A percentile compares a stretch with the other conserved stretches of the same genome.
These are phyloP conservation scores for Microtus pennsylvanicus DNA, from an alignment of 2,113 vertebrate genomes.

Conservation along the genomic window DNA sequence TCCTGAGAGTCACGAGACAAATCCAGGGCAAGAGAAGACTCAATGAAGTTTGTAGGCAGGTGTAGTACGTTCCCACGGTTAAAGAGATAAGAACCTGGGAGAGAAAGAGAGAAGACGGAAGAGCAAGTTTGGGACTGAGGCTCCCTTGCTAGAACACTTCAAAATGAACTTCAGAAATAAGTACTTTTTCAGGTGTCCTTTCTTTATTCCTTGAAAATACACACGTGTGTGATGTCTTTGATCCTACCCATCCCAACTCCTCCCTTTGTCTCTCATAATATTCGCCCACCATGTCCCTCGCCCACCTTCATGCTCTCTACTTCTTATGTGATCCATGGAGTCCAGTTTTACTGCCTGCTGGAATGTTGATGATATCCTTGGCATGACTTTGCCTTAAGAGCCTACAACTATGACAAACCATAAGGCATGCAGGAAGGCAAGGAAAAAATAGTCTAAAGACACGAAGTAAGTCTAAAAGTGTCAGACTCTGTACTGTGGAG, in stretches of 20 bases:
- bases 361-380: too few species aligned
- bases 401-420: neutral
- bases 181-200: neutral
- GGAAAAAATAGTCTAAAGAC: neutral
- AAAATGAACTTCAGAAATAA: neutral
- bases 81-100: neutral
- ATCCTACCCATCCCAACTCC: neutral
- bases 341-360: neutral
- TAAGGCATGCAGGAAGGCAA: neutral
- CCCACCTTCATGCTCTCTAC: neutral
- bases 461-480: neutral
- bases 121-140: neutral
- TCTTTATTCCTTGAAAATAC: neutral
- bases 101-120: too few species aligned
- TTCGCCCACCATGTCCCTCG: neutral
- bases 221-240: neutral
- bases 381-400: neutral
- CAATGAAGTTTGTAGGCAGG: rapidly evolving
- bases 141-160: neutral
- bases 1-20: neutral
- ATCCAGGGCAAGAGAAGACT: neutral
- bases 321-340: neutral
- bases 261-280: neutral
- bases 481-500: neutral
- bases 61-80: neutral